Base-by-base conservation (phyloP, 2,113 vertebrate species). In the Taxidea taxus region DNA sequence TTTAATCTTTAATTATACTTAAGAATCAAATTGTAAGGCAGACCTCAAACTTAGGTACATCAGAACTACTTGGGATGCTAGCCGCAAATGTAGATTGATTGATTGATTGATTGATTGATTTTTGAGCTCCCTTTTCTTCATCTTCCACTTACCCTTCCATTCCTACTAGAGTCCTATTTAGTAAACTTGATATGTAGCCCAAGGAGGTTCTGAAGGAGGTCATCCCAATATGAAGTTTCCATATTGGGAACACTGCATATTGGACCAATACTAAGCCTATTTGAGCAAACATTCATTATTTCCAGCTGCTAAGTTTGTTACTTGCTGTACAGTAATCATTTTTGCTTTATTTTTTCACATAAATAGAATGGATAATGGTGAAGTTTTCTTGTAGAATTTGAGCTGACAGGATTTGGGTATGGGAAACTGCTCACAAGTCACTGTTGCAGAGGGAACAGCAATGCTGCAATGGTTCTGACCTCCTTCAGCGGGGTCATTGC, bases 231-330 rank as follows among this genome's bases (percentile, higher is more conserved):
- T 31, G 60, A 62, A 29, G 21, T 72, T 91, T 70, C 88, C 44
- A 44, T 56, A 37, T 31, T 90, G 47, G 39, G 95, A 90, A 83
- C 29, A 51, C 9, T 13, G 29, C n/a, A 68, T 31, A 82, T 11
- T 9, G 84, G 68, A 85, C 23, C 29, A 87, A 34, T 3, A 56
- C 21, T 10, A 49, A 64, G 37, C 4, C 21, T 37, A 5, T 70
- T 49, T 37, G 54, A 88, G 81, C 90, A 97, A 82, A 88, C 15
- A 54, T 31, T 85, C 6, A 31, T 90, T 95, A 90, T 95, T 95
- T 94, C n/a, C 47, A 90, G 56, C 34, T 94, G 47, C 56, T 87
- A 58, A 81, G 10, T 42, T 64, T 49, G 29, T 96, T 37, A 62
- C 7, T 90, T 94, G 89, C 82, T 95, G 82, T 56, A 91, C 16